phyloP scores from a whole-genome alignment of 2,888 invertebrate species.

The Eupithecia centaureata region DNA sequence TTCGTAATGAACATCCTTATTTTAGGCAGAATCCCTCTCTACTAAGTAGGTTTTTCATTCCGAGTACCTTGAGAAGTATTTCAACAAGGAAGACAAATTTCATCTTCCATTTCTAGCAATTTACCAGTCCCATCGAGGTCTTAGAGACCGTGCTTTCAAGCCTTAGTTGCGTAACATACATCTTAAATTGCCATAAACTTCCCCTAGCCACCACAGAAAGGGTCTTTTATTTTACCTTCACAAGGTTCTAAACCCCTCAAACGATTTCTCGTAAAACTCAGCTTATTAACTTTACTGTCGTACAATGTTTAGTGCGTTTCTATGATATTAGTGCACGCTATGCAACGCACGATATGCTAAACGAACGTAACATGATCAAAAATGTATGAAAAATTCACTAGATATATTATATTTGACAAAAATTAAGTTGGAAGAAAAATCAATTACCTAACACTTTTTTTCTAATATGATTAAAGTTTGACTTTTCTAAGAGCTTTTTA shows the following conservation, averaged over 20 bases:
- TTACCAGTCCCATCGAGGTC: neutral
- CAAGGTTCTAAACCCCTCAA: conserved; percentile 11
- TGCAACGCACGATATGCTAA: conserved; percentile 26
- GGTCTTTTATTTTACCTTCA: conserved; percentile 5
- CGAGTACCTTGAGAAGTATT: no score
- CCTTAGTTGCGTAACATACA: neutral
- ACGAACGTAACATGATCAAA: no score
- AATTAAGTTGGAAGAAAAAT: no score
- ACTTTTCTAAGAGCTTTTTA: no score
- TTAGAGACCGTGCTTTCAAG: neutral
- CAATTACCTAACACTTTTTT: no score
- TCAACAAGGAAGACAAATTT: neutral
- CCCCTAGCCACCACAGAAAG: neutral
- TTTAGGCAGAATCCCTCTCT: no score
- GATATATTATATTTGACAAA: no score
- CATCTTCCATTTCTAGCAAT: neutral
- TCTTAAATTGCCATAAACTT: neutral
- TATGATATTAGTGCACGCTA: conserved; percentile 28
- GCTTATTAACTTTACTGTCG: conserved; percentile 24
- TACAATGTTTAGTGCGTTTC: conserved; percentile 25
- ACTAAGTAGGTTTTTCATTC: no score
- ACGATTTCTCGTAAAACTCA: conserved; percentile 25
- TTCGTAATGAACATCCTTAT: no score
- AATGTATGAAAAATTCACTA: no score
- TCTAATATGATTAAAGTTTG: no score